Evolutionary conservation across 2,888 invertebrate species (phyloP), one percentile per base, ranked within the genome.

Genomic region (Myopa tessellatipennis): DNA sequence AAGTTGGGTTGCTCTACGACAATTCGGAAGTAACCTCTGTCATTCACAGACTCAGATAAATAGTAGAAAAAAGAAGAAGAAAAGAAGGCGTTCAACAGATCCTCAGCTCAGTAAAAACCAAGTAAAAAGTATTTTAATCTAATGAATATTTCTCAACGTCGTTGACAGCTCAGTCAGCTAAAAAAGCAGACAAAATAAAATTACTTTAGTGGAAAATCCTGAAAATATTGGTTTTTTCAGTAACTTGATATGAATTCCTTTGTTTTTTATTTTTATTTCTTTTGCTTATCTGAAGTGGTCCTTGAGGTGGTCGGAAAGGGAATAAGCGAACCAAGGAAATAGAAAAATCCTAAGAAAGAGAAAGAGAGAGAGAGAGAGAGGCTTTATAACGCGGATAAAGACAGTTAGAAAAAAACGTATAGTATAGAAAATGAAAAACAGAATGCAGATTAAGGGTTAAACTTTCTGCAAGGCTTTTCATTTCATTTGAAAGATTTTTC

Each of bases 61-160:
- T 12, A 12, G 18, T 58, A 6, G 18, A 36, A 0, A 26, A 26
- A 55, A 55, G 14, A 50, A 63, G 26, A 26, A 26, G 26, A 26
- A 26, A 1, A 26, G 26, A 65, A 67, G 16, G 40, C 36, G 40
- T n/a, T 38, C 26, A 45, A 72, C 6, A 74, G 36, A 65, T 18
- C 50, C 55, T 26, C 52, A 26, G 26, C 26, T 26, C 26, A 26
- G 26, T 26, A 26, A 26, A 26, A 26, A 26, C 26, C 26, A 26
- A 26, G 26, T 26, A 26, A 26, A 26, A 26, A 26, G 26, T 26
- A 26, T 26, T 26, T 26, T 26, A 80, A 82, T 82, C 80, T 79
- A 80, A 80, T 80, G 80, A 80, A 80, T 80, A 80, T 80, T 79
- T 80, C 79, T 79, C 76, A 77, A 74, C 77, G 78, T 75, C 77